Evolutionary conservation across 2,113 vertebrate species (phyloP).

Genomic region (Pomatostomus ruficeps): DNA sequence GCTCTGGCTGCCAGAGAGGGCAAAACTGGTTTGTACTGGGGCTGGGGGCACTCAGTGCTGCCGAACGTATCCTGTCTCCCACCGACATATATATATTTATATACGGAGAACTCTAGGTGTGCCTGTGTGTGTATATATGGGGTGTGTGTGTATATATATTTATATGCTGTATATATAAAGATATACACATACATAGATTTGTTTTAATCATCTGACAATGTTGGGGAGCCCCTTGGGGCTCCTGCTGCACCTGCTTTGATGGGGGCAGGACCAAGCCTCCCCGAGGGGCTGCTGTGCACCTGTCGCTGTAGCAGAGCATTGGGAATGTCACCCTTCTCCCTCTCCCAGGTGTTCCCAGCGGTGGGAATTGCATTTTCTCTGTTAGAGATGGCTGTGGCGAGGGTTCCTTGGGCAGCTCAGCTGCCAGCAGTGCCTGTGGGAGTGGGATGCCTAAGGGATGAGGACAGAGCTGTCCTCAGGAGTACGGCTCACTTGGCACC

Average conservation of each 20-base stretch:
- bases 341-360: fast-evolving
- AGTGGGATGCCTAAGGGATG: neutral
- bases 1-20: neutral
- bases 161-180: conserved; percentile 63
- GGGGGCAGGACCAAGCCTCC: neutral
- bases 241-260: neutral
- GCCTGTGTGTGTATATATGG: conserved; percentile 50
- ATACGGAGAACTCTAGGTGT: conserved; percentile 42
- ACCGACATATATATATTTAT: conserved; percentile 1
- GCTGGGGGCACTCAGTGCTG: neutral
- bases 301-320: neutral
- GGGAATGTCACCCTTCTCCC: neutral
- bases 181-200: conserved; percentile 54
- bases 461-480: neutral
- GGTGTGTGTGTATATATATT: conserved; percentile 57
- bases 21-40: neutral
- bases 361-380: neutral
- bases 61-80: neutral
- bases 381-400: fast-evolving
- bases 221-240: neutral
- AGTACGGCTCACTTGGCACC: fast-evolving
- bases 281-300: neutral
- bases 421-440: neutral
- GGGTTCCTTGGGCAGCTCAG: neutral
- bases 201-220: conserved; percentile 19